These are phyloP conservation scores for Coenonympha glycerion DNA, from an alignment of 2,888 invertebrate genomes.

Conservation along the genomic window DNA sequence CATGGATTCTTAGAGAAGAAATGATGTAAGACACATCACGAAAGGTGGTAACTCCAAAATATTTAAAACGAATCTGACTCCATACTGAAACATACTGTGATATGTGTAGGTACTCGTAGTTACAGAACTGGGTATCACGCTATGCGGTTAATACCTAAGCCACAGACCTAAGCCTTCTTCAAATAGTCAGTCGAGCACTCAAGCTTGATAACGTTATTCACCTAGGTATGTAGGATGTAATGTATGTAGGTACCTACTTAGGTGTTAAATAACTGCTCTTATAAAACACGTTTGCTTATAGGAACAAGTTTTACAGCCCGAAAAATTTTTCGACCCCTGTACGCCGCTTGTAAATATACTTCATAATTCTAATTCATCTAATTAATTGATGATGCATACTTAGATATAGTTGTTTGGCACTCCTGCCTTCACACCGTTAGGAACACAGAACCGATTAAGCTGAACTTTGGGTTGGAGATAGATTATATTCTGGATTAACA, in stretches of 20 bases:
- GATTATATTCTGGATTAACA: too few relatives aligned
- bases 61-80: slow-evolving; percentile 13
- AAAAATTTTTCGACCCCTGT: too few relatives aligned
- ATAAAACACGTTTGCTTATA: too few relatives aligned
- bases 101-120: slow-evolving; percentile 8
- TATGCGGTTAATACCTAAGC: too few relatives aligned
- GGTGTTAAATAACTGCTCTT: neutral
- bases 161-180: slow-evolving; percentile 39
- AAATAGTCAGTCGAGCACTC: slow-evolving; percentile 35
- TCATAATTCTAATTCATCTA: too few relatives aligned
- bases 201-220: slow-evolving; percentile 29
- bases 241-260: neutral
- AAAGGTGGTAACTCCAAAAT: slow-evolving; percentile 30
- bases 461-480: too few relatives aligned
- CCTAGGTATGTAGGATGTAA: neutral
- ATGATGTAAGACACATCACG: neutral
- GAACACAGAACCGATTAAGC: too few relatives aligned
- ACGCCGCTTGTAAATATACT: too few relatives aligned
- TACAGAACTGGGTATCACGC: slow-evolving; percentile 17
- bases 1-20: neutral
- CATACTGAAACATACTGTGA: neutral
- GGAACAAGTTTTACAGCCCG: too few relatives aligned
- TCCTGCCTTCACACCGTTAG: too few relatives aligned
- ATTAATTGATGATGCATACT: too few relatives aligned
- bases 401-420: too few relatives aligned